phyloP scores from a whole-genome alignment of 2,113 vertebrate species.

The Thamnaconus septentrionalis region DNA sequence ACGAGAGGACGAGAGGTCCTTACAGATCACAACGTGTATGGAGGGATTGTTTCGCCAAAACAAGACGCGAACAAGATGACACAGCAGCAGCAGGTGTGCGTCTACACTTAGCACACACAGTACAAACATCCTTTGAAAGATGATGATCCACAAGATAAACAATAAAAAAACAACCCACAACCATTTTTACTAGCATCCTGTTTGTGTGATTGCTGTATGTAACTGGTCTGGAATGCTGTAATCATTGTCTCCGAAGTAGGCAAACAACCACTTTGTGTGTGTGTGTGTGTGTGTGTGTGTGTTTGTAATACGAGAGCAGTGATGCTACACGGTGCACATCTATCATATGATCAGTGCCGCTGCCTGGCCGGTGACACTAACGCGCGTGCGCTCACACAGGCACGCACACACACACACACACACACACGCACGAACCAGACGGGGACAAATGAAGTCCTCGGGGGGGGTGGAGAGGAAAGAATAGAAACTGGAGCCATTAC shows the following conservation, averaged over 20 bases:
- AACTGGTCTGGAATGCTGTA: slow-evolving; percentile 39
- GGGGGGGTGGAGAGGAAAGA: slow-evolving; percentile 50
- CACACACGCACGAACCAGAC: slow-evolving; percentile 35
- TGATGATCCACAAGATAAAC: neutral
- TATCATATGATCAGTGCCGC: slow-evolving; percentile 9
- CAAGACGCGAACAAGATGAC: slow-evolving; percentile 1
- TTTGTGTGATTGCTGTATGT: slow-evolving; percentile 27
- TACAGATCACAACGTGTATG: neutral
- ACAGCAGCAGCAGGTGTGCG: neutral
- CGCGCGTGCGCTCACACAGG: too few species aligned
- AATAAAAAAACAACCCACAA: slow-evolving; percentile 8
- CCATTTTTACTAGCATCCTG: slow-evolving; percentile 37
- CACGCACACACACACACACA: slow-evolving; percentile 18
- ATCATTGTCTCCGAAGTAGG: slow-evolving; percentile 25
- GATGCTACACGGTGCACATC: slow-evolving; percentile 13
- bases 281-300: neutral
- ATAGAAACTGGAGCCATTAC: slow-evolving; percentile 54
- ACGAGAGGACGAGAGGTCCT: neutral
- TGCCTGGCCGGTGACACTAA: slow-evolving; percentile 41
- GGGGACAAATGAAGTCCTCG: slow-evolving; percentile 49
- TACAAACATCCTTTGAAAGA: neutral
- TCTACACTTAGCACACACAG: too few species aligned
- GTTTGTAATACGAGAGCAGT: neutral
- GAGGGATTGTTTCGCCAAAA: neutral
- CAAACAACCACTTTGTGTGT: slow-evolving; percentile 6